phyloP scores from a whole-genome alignment of 2,888 invertebrate species.

The Nomada flava region DNA sequence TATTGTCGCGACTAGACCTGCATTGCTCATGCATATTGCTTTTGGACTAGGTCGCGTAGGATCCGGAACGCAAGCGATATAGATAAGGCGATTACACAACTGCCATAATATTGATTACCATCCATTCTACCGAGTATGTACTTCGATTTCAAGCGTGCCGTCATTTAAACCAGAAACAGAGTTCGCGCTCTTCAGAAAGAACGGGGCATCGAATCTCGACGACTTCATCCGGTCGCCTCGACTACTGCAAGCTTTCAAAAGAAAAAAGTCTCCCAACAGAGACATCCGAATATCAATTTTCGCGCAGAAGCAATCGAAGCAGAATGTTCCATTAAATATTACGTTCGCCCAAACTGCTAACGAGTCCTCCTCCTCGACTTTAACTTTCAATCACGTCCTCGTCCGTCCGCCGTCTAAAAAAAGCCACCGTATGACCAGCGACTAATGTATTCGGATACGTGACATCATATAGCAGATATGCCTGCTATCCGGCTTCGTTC shows the following conservation, averaged over 20 bases:
- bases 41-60: background rate
- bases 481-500: slow-evolving; percentile 39
- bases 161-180: background rate
- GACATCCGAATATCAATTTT: background rate
- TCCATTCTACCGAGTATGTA: background rate
- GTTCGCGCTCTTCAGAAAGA: background rate
- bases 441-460: slow-evolving; percentile 55
- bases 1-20: slow-evolving; percentile 9
- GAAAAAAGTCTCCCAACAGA: background rate
- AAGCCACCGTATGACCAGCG: slow-evolving; percentile 40
- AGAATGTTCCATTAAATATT: background rate
- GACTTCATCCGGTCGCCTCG: slow-evolving; percentile 10
- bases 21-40: background rate
- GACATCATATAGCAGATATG: slow-evolving; percentile 55
- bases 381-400: slow-evolving; percentile 56
- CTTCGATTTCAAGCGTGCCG: background rate
- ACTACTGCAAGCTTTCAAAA: background rate
- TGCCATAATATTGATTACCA: background rate
- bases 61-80: slow-evolving; percentile 9
- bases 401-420: slow-evolving; percentile 49
- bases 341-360: background rate
- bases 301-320: too few relatives aligned
- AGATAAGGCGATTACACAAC: slow-evolving; percentile 20
- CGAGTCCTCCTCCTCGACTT: background rate
- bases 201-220: slow-evolving; percentile 23